Evolutionary conservation across 2,113 vertebrate species (phyloP).

Genomic region (Felis chaus): DNA sequence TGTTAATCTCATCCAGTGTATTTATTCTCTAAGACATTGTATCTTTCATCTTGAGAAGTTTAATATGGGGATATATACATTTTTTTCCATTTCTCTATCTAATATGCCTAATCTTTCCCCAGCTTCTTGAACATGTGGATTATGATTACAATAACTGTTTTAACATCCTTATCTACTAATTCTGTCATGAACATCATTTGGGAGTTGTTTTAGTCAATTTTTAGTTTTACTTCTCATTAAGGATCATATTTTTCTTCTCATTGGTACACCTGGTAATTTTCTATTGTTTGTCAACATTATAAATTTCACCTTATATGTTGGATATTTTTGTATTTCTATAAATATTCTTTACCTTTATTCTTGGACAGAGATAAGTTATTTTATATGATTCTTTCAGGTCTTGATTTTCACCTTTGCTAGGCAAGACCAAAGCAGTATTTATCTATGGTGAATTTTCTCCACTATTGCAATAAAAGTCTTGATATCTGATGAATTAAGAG

Average conservation of each 20-base stretch:
- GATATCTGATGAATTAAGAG: background rate
- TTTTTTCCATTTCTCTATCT: background rate
- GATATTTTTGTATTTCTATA: background rate
- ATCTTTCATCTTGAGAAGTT: background rate
- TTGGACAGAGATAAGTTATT: background rate
- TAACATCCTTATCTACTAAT: background rate
- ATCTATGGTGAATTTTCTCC: background rate
- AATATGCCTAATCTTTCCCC: background rate
- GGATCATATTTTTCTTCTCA: background rate
- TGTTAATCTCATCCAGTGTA: background rate
- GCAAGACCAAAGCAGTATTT: background rate
- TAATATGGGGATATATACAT: background rate
- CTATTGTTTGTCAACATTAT: background rate
- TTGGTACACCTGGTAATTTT: background rate
- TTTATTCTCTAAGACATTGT: background rate
- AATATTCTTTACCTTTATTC: background rate
- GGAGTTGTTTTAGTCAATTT: background rate
- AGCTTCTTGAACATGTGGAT: background rate
- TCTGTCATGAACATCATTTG: background rate
- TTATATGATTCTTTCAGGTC: background rate
- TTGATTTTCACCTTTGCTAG: slow-evolving; percentile 26
- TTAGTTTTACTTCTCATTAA: background rate
- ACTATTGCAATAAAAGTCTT: background rate
- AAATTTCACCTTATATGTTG: background rate
- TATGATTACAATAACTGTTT: background rate